phyloP scores from a whole-genome alignment of 2,888 invertebrate genomes.

The Stenichneumon culpator region DNA sequence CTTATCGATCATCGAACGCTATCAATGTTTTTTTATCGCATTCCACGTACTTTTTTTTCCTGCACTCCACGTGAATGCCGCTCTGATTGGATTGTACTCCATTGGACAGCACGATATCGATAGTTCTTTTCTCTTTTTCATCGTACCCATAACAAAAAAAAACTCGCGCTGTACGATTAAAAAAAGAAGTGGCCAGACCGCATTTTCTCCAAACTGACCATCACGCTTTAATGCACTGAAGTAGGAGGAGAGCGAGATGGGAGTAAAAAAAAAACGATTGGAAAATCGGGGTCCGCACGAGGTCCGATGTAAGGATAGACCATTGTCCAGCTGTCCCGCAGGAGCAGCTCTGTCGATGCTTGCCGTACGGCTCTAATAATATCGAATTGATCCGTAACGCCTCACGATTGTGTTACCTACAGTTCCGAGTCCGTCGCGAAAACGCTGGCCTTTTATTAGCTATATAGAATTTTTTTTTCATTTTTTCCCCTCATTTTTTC shows the following conservation, averaged over 20 bases:
- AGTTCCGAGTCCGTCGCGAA: conserved; percentile 50
- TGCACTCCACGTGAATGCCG: conserved; percentile 27
- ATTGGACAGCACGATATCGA: conserved; percentile 29
- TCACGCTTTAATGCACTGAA: conserved; percentile 63
- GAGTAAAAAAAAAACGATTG: conserved; percentile 34
- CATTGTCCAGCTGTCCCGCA: conserved; percentile 82
- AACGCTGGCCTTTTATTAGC: conserved; percentile 79
- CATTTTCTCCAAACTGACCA: conserved; percentile 46
- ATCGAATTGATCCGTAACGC: conserved; percentile 81
- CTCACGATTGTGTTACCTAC: conserved; percentile 81
- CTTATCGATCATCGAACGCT: conserved; percentile 51
- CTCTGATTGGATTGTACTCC: conserved; percentile 43
- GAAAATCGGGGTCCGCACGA: conserved; percentile 46
- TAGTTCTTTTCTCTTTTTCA: conserved; percentile 3
- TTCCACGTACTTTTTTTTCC: conserved; percentile 9
- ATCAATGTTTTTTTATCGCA: conserved; percentile 40
- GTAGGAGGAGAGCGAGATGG: conserved; percentile 1
- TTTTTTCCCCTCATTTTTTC: conserved; percentile 35
- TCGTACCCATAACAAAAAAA: conserved; percentile 4
- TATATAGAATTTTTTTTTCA: conserved; percentile 64
- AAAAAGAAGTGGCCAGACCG: conserved; percentile 19
- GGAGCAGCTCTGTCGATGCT: conserved; percentile 61
- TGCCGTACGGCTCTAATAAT: conserved; percentile 75
- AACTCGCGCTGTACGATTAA: conserved; percentile 23
- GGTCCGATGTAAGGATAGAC: conserved; percentile 61